Evolutionary conservation across 2,113 vertebrate species (phyloP).

Genomic region (Nothoprocta pentlandii): DNA sequence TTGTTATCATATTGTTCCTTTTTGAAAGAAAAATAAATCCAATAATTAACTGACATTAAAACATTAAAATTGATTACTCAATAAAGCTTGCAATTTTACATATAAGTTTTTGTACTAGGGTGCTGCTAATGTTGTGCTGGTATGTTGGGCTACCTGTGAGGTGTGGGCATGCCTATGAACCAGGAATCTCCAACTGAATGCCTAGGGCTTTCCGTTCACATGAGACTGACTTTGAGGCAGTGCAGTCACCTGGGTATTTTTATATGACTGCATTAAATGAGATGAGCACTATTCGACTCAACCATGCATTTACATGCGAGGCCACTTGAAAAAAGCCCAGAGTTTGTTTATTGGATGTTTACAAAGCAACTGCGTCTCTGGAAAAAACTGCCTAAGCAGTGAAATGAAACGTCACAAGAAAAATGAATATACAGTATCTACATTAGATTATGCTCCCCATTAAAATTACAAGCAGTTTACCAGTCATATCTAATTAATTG

Average conservation of each 20-base stretch:
- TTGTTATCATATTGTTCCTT: not conserved
- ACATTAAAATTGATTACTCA: not conserved
- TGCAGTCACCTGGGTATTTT: not conserved
- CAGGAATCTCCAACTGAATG: not conserved
- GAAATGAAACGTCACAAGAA: not conserved
- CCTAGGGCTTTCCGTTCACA: not conserved
- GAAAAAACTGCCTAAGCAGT: not conserved
- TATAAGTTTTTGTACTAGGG: not conserved
- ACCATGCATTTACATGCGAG: not conserved
- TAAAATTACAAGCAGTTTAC: constrained; percentile 24
- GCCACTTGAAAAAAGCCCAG: not conserved
- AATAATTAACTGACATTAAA: not conserved
- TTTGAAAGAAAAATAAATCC: not conserved
- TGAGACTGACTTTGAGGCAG: not conserved
- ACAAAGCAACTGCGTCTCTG: not conserved
- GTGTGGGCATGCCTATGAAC: not conserved
- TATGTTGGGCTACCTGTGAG: constrained; percentile 7
- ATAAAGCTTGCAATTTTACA: not conserved
- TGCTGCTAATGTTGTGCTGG: constrained; percentile 6
- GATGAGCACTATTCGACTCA: not conserved
- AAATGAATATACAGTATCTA: constrained; percentile 18
- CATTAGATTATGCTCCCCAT: constrained; percentile 42
- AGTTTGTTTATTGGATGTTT: not conserved
- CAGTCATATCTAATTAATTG: not conserved
- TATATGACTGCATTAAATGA: not conserved